phyloP scores from a whole-genome alignment of 2,888 invertebrate species.

The Cetonia aurata region DNA sequence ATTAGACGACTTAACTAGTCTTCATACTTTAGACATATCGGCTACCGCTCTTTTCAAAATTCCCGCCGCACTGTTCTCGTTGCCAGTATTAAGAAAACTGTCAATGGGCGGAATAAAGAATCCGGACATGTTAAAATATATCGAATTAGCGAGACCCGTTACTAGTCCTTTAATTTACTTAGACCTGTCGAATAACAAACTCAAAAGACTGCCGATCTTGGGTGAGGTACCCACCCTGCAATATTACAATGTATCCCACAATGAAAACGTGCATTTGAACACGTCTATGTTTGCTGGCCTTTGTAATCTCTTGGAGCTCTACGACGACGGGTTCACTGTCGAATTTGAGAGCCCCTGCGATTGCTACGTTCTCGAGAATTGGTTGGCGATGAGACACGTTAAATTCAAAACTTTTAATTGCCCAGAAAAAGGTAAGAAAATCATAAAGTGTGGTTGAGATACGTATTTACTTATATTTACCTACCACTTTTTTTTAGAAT shows the following conservation, averaged over 20 bases:
- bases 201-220: slow-evolving; percentile 53
- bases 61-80: slow-evolving; percentile 60
- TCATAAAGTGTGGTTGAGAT: background rate
- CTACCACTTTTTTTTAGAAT: slow-evolving; percentile 42
- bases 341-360: slow-evolving; percentile 59
- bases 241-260: slow-evolving; percentile 61
- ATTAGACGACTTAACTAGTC: slow-evolving; percentile 56
- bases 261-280: slow-evolving; percentile 54
- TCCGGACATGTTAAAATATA: slow-evolving; percentile 59
- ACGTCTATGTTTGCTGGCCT: slow-evolving; percentile 60
- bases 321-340: slow-evolving; percentile 57
- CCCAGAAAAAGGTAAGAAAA: slow-evolving; percentile 53
- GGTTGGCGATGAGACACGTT: slow-evolving; percentile 58
- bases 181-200: slow-evolving; percentile 60
- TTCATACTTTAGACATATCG: slow-evolving; percentile 61
- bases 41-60: slow-evolving; percentile 58
- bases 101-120: slow-evolving; percentile 62
- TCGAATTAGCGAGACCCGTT: slow-evolving; percentile 59
- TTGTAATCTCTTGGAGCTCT: slow-evolving; percentile 60
- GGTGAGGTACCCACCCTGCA: slow-evolving; percentile 57
- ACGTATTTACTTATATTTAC: too few species aligned
- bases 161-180: slow-evolving; percentile 59
- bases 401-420: slow-evolving; percentile 58
- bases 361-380: slow-evolving; percentile 61
- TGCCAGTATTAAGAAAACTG: slow-evolving; percentile 60